Evolutionary conservation across 2,113 vertebrate genomes (phyloP).

Genomic region (Saccopteryx leptura): DNA sequence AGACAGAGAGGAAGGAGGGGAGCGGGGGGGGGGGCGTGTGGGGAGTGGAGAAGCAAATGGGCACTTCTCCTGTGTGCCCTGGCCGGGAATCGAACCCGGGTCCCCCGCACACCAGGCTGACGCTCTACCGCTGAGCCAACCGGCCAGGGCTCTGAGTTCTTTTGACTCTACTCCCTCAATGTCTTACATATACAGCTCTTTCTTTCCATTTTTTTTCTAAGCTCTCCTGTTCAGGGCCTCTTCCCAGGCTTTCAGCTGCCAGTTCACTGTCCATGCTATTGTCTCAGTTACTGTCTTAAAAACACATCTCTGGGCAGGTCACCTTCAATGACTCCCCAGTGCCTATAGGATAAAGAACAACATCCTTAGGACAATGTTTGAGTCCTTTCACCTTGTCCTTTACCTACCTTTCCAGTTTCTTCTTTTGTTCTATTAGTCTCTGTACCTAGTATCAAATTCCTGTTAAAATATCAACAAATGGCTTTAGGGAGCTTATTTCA

Average conservation of each 20-base stretch:
- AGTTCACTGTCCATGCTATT: neutral
- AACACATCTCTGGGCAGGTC: constrained; percentile 7
- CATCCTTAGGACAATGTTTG: neutral
- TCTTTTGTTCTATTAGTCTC: constrained; percentile 45
- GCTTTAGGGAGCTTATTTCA: constrained; percentile 32
- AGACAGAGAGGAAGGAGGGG: too few species aligned
- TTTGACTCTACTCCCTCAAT: neutral
- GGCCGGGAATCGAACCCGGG: too few species aligned
- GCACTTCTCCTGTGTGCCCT: too few species aligned
- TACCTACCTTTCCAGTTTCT: constrained; percentile 41
- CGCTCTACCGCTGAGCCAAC: too few species aligned
- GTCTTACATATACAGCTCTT: neutral
- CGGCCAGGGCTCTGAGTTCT: neutral
- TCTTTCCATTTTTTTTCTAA: constrained; percentile 3
- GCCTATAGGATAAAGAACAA: constrained; percentile 25
- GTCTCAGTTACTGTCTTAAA: constrained; percentile 45
- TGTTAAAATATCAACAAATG: constrained; percentile 51
- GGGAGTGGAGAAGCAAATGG: too few species aligned
- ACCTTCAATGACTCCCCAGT: neutral
- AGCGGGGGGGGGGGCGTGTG: too few species aligned
- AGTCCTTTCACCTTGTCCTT: neutral
- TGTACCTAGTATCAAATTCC: neutral
- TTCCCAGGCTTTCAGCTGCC: neutral
- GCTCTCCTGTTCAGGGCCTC: neutral
- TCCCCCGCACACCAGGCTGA: too few species aligned